These are phyloP conservation scores for Amitus sp. DNA, from an alignment of 2,888 invertebrate species.

Conservation along the genomic window DNA sequence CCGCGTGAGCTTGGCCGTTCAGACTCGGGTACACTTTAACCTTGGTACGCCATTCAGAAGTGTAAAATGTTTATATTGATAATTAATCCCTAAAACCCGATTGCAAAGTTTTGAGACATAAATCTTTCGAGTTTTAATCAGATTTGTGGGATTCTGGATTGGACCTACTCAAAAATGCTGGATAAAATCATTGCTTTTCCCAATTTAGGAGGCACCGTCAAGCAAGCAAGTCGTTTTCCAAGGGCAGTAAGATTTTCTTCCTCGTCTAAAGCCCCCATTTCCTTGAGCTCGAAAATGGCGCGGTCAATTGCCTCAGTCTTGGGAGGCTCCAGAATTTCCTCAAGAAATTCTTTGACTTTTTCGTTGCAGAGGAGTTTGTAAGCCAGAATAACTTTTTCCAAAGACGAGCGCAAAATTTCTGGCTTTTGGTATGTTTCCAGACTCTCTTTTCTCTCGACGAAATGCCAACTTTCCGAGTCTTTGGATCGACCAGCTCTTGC, in stretches of 20 bases:
- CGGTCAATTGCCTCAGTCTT: conserved; percentile 63
- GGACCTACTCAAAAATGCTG: conserved; percentile 66
- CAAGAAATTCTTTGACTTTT: conserved; percentile 70
- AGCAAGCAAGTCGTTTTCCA: conserved; percentile 68
- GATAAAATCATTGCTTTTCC: conserved; percentile 72
- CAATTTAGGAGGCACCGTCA: conserved; percentile 72
- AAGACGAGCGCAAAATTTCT: conserved; percentile 72
- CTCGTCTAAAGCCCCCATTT: conserved; percentile 69
- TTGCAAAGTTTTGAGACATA: too few species aligned
- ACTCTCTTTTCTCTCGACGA: conserved; percentile 64
- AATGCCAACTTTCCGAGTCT: conserved; percentile 71
- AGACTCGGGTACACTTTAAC: too few species aligned
- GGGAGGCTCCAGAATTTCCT: conserved; percentile 74
- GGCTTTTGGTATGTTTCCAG: conserved; percentile 70
- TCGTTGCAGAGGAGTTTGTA: conserved; percentile 72
- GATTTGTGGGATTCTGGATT: too few species aligned
- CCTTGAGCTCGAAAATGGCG: conserved; percentile 72
- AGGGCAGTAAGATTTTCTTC: conserved; percentile 73
- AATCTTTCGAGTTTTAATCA: too few species aligned
- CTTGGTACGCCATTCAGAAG: too few species aligned
- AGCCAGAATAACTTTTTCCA: conserved; percentile 72
- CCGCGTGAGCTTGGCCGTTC: too few species aligned
- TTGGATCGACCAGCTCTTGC: conserved; percentile 77
- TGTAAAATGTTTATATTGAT: too few species aligned
- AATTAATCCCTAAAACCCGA: too few species aligned